phyloP scores from a whole-genome alignment of 2,113 vertebrate species.

The Poecile atricapillus region DNA sequence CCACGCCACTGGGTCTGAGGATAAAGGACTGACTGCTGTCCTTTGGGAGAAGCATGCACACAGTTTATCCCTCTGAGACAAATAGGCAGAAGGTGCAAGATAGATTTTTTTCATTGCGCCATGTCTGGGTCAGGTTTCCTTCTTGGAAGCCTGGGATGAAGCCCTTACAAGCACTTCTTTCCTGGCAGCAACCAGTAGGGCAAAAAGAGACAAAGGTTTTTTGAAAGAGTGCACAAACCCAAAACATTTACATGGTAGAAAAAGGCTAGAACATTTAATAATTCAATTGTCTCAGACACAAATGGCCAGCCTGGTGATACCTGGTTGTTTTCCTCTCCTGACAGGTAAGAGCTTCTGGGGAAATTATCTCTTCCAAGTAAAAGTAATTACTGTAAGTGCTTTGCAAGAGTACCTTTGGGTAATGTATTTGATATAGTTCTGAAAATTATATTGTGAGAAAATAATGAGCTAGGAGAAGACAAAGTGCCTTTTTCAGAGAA shows the following conservation, averaged over 20 bases:
- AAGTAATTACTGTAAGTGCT: constrained; percentile 59
- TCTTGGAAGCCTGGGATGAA: neutral
- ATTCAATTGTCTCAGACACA: neutral
- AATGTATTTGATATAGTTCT: constrained; percentile 10
- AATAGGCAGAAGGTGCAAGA: neutral
- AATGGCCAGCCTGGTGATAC: neutral
- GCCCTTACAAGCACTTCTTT: neutral
- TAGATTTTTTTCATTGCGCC: neutral
- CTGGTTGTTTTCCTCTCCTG: neutral
- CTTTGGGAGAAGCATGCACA: neutral
- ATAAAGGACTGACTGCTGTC: neutral
- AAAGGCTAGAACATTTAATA: neutral
- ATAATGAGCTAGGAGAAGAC: constrained; percentile 29
- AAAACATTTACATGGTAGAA: neutral
- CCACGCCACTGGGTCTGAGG: neutral
- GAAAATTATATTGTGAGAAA: constrained; percentile 19
- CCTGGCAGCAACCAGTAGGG: neutral
- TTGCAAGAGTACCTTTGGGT: constrained; percentile 3
- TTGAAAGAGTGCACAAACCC: neutral
- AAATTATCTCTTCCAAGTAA: constrained; percentile 10
- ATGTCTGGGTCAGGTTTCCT: neutral
- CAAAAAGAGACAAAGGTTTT: neutral
- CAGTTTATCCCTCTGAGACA: neutral
- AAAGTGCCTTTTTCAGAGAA: neutral
- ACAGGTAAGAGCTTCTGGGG: neutral